Evolutionary conservation across 2,113 vertebrate species (phyloP).

Genomic region (Esox niger): DNA sequence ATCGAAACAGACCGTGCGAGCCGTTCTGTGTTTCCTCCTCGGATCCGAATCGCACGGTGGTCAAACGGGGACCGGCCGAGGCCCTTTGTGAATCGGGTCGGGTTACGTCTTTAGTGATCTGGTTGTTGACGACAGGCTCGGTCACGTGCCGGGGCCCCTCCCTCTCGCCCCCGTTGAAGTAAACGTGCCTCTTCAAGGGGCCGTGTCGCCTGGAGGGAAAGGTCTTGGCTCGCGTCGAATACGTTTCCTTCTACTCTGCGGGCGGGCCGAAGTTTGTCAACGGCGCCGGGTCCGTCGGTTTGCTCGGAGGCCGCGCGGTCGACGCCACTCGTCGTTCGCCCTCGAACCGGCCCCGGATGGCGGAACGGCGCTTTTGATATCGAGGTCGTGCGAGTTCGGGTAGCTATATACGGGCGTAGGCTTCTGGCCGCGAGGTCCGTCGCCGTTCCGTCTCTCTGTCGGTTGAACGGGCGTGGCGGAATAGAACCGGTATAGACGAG

Average conservation of each 20-base stretch:
- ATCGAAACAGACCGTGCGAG: background rate
- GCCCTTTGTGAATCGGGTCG: no score
- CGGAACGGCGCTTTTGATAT: no score
- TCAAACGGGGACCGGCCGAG: no score
- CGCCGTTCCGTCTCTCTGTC: no score
- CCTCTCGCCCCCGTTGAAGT: constrained; percentile 1
- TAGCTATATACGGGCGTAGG: no score
- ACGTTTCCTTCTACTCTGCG: background rate
- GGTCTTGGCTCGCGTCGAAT: background rate
- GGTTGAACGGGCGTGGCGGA: no score
- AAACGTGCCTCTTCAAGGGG: constrained; percentile 19
- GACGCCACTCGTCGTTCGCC: no score
- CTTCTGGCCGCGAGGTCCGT: no score
- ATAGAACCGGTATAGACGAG: no score
- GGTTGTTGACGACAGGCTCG: background rate
- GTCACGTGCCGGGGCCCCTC: background rate
- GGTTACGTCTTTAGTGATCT: background rate
- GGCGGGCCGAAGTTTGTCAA: background rate
- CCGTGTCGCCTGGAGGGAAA: background rate
- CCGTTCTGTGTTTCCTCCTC: background rate
- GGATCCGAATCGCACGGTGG: background rate
- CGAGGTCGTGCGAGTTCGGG: background rate
- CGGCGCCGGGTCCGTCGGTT: background rate
- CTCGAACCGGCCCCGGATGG: no score
- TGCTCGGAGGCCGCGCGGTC: no score